Base-by-base conservation (phyloP, 2,113 vertebrate species). In the Chaenogobius annularis region DNA sequence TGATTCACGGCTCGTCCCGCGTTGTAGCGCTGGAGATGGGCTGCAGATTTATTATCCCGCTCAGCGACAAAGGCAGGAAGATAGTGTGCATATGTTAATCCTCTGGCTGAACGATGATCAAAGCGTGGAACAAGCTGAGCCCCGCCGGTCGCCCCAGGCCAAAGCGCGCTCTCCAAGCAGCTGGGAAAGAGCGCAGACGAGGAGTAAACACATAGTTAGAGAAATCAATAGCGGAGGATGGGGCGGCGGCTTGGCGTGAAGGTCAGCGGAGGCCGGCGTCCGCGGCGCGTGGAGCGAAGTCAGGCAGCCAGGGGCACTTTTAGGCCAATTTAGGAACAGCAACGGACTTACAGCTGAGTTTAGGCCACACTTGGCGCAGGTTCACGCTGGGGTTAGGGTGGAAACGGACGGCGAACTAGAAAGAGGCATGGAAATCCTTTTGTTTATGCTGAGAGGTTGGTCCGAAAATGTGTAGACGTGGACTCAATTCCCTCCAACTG, bases 141-240 rank as follows among this genome's bases (percentile, higher is more conserved):
- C 92, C 91, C 84, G 91, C 92, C 93, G 93, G 93, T 95, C 91
- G 95, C 95, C 95, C 92, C 81, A 82, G 92, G 94, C 93, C 94
- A 90, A 90, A 83, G 85, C 48, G 73, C 81, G 77, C 89, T 91
- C 90, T 89, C 89, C 84, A 82, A 86, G 90, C 90, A 91, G 90
- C 87, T 84, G 84, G 85, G 91, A 82, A 83, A 81, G 84, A 76
- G 90, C 70, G 86, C 85, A 82, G 83, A 82, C 83, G 79, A 89
- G 80, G 90, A 89, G 90, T 91, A 92, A 93, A 93, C 90, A 90
- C 75, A 90, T 91, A 91, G 87, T 88, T 84, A 86, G 78, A 80
- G 86, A 85, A 93, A 92, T 92, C 93, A 73, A 91, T 93, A 82
- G 48, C 59, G 31, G 50, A 68, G 81, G 85, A 89, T 87, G 68